These are phyloP conservation scores for Hephaestus fuliginosus DNA, from an alignment of 2,797 vertebrate genomes.

Conservation along the genomic window DNA sequence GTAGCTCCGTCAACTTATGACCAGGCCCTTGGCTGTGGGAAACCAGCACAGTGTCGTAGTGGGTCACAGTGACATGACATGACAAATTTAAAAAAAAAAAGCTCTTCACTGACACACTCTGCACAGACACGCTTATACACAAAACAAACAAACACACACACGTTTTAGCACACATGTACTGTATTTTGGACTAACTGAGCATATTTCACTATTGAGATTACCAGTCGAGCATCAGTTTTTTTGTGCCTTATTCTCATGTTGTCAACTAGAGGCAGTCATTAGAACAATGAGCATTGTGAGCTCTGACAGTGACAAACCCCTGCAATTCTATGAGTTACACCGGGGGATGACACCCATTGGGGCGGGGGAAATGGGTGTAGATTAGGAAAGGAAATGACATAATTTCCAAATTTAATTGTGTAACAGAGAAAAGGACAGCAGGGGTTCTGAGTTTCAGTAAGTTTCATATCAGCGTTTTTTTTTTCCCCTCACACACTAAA, in stretches of 20 bases:
- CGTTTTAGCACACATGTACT: not conserved
- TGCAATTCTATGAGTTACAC: slow-evolving; percentile 70
- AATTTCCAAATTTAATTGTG: slow-evolving; percentile 73
- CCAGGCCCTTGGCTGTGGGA: slow-evolving; percentile 48
- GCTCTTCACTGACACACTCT: slow-evolving; percentile 6
- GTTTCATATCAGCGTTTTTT: slow-evolving; percentile 25
- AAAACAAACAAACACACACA: slow-evolving; percentile 2
- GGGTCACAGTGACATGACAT: slow-evolving; percentile 57
- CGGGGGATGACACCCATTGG: slow-evolving; percentile 76
- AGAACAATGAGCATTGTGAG: slow-evolving; percentile 83
- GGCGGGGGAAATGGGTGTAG: slow-evolving; percentile 72
- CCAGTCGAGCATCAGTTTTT: slow-evolving; percentile 40
- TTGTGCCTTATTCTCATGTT: slow-evolving; percentile 51
- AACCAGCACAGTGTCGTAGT: slow-evolving; percentile 26
- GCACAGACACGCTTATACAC: slow-evolving; percentile 12
- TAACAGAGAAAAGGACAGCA: slow-evolving; percentile 51
- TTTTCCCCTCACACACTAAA: slow-evolving; percentile 2
- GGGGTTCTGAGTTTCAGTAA: slow-evolving; percentile 35
- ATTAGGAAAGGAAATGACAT: slow-evolving; percentile 79
- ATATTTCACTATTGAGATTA: slow-evolving; percentile 39
- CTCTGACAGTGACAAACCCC: slow-evolving; percentile 72
- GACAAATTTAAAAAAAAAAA: slow-evolving; percentile 5
- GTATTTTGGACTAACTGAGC: slow-evolving; percentile 19
- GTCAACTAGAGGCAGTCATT: slow-evolving; percentile 59
- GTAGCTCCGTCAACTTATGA: slow-evolving; percentile 54